Conservation (phyloP, 1,140 invertebrate species). For the Anastatus disparis region DNA sequence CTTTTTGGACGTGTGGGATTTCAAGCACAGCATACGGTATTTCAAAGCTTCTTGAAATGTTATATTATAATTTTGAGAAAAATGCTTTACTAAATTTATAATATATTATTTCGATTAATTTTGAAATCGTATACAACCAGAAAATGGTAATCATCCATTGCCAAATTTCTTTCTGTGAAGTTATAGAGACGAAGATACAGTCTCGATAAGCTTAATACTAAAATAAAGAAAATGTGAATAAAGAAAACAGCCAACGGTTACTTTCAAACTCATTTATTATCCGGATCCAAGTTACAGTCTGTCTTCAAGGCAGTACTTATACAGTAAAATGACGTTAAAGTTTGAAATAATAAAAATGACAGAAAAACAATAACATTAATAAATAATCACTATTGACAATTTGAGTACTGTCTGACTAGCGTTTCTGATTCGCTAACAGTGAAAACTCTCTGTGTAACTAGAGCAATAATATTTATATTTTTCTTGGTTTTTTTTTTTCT, state of each 20-base stretch:
- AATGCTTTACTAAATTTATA: no score
- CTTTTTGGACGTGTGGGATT: no score
- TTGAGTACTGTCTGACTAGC: conserved; percentile 23
- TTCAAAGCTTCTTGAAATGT: no score
- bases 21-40: no score
- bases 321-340: conserved; percentile 55
- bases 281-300: conserved; percentile 60
- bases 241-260: neutral
- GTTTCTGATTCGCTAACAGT: conserved; percentile 51
- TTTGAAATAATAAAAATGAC: conserved; percentile 29
- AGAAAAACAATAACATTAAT: conserved; percentile 33
- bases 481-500: no score
- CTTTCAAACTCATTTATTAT: conserved; percentile 62
- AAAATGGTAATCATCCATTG: no score
- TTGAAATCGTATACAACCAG: no score
- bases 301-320: conserved; percentile 61
- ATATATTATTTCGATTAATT: no score
- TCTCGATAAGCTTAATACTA: no score
- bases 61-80: no score
- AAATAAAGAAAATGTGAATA: neutral
- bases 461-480: conserved; percentile 53
- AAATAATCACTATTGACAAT: conserved; percentile 29
- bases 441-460: conserved; percentile 55
- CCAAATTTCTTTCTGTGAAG: no score
- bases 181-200: no score